Evolutionary conservation across 2,888 invertebrate species (phyloP), one percentile per base, ranked within the genome.

Genomic region (Ecdyonurus torrentis): DNA sequence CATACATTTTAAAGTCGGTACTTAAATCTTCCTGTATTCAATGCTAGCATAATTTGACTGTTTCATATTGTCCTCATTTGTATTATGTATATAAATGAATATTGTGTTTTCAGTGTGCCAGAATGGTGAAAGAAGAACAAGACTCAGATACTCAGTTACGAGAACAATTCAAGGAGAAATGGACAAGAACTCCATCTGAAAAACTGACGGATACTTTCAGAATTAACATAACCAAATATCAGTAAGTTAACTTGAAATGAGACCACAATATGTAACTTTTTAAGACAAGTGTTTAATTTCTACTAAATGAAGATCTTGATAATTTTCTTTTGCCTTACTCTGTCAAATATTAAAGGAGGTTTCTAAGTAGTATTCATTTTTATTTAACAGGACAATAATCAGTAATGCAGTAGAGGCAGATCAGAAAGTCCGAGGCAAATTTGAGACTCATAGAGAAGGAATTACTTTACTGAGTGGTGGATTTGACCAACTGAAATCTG

Each of bases 181-280:
- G 99, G 99, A 83, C 85, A 1, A 83, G 99, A 70, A 92, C 91
- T 23, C 81, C 90, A 1, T 96, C 96, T 0, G 84, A 82, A 23
- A 85, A 86, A 73, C 82, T 99, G 63, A 98, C 96, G 0, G 90
- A 88, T 71, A 89, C 92, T 71, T 89, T 97, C 74, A 83, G 85
- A 67, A 81, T 85, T 61, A 97, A 96, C 78, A 83, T 89, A n/a
- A 82, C 83, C 69, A 97, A 97, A 77, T 99, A 98, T 77, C 82
- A 90, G 52, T 87, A 86, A 64, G 69, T n/a, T n/a, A n/a, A n/a
- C n/a, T n/a, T n/a, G n/a, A n/a, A n/a, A n/a, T n/a, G n/a, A n/a
- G n/a, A n/a, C n/a, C n/a, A n/a, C n/a, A n/a, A n/a, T n/a, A n/a
- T n/a, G n/a, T n/a, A n/a, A n/a, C n/a, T n/a, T n/a, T n/a, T n/a